Base-by-base conservation (phyloP, 2,113 vertebrate species). In the Callithrix jacchus region DNA sequence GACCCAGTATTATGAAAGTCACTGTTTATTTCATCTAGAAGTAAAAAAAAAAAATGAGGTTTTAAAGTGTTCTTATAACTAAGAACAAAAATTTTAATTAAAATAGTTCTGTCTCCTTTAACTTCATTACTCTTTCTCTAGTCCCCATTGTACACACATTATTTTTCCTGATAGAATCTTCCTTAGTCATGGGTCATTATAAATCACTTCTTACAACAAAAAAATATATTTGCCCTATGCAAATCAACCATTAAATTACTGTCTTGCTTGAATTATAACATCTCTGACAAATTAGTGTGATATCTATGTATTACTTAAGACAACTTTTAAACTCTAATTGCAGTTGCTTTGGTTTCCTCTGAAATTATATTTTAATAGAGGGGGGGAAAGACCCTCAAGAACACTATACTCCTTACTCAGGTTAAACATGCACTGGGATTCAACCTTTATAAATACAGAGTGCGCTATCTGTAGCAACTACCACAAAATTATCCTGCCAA, bases 241-340 rank as follows among this genome's bases (percentile, higher is more conserved):
- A 96, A 91, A 80, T 16, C 14, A 73, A 83, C 42, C 68, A 91
- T 49, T 80, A 94, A 86, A 92, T 82, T 95, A 84, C 9, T 73
- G 16, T 42, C 61, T 74, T 90, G 17, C 7, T 64, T 95, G 58
- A 94, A 96, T 95, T 64, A 85, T 6, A 82, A 17, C 42, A 88
- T 61, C 87, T 91, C 79, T 94, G 73, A 87, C 76, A 91, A 93
- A 87, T 95, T 80, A 86, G 42, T 35, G 20, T n/a, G 25, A 74
- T 87, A 8, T 71, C 47, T 94, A 80, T 30, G 27, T 71, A 76
- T 52, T 90, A 90, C 14, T 40, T 66, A 82, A 74, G 3, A 94
- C 77, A 52, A 73, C 7, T 87, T 96, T 73, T 87, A 94, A 93
- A 85, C 42, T 85, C 84, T 88, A 96, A 86, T 77, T 91, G 56